Base-by-base conservation (phyloP, 2,888 invertebrate species). In the Ochropleura leucogaster region DNA sequence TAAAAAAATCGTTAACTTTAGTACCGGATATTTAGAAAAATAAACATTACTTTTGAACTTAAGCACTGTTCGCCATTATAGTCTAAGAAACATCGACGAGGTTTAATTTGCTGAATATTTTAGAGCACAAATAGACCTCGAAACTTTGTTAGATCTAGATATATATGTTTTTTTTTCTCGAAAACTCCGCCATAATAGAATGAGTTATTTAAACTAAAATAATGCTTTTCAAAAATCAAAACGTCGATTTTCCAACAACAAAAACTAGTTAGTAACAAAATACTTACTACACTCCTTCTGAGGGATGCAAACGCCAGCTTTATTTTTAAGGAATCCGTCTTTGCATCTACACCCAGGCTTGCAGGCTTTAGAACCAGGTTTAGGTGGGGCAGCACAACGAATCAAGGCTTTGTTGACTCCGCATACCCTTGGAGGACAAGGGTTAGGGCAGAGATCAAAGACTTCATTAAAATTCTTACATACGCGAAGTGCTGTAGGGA, bases 231-330 rank as follows among this genome's bases (percentile, higher is more conserved):
- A 6, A 18, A 12, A 40, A 42, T 9, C 8, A 40, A 18, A 47
- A 44, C 8, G 20, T 20, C 3, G 8, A 16, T n/a, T 10, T 46
- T 47, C 3, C 4, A 40, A 3, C 14, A 16, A n/a, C 0, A 0
- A 49, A 18, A 70, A 59, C 9, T 30, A 8, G 9, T 4, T 18
- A 44, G n/a, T 12, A 42, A 8, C 4, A 42, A 55, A 51, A 40
- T 40, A 79, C 80, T 89, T 77, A 92, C 90, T 82, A 72, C 91
- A 92, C 49, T 91, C 62, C 0, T 86, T 59, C 42, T 78, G 77
- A 46, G 88, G 85, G 5, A 91, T 84, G 67, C 91, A 92, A 53
- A 68, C 59, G 44, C 88, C 89, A 47, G 80, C 59, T 20, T 67
- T 57, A 64, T 90, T 85, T 70, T 86, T 89, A 0, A 84, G 77